Conservation (phyloP, 2,113 vertebrate species). For the Rutilus rutilus region DNA sequence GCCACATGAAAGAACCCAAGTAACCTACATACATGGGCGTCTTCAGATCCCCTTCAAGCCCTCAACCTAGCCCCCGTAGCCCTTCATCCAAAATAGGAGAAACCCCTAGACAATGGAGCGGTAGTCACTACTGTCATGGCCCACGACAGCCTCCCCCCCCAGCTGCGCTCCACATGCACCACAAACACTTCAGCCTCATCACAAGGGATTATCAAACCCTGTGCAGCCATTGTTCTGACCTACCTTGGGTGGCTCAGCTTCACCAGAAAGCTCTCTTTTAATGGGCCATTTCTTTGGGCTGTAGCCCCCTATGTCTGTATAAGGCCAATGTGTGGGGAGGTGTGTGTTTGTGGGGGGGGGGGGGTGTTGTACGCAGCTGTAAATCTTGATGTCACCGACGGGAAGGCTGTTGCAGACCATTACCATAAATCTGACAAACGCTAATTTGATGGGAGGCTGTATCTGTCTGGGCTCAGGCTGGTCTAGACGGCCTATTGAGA, state of each 20-base stretch:
- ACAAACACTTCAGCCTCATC: constrained; percentile 72
- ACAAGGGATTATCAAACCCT: constrained; percentile 76
- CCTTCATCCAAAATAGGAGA: constrained; percentile 74
- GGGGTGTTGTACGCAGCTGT: constrained; percentile 76
- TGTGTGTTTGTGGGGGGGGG: constrained; percentile 43
- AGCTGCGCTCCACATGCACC: constrained; percentile 55
- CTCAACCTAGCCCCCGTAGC: constrained; percentile 69
- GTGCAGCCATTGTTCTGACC: constrained; percentile 71
- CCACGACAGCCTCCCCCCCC: neutral
- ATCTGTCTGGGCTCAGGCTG: constrained; percentile 99
- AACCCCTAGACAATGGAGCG: constrained; percentile 74
- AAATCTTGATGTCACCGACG: constrained; percentile 99
- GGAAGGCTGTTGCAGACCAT: constrained; percentile 97
- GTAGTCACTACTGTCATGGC: constrained; percentile 47
- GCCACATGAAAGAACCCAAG: constrained; percentile 86
- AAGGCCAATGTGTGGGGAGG: constrained; percentile 51
- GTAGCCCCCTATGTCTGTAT: constrained; percentile 40
- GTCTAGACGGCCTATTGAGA: constrained; percentile 99
- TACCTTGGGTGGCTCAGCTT: constrained; percentile 72
- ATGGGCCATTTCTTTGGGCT: constrained; percentile 61
- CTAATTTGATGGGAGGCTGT: constrained; percentile 99
- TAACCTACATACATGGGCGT: constrained; percentile 80
- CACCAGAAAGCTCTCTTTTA: constrained; percentile 59
- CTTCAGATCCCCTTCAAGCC: constrained; percentile 70
- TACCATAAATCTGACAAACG: constrained; percentile 99